Conservation (phyloP, 2,797 vertebrate species). For the Falco naumanni region DNA sequence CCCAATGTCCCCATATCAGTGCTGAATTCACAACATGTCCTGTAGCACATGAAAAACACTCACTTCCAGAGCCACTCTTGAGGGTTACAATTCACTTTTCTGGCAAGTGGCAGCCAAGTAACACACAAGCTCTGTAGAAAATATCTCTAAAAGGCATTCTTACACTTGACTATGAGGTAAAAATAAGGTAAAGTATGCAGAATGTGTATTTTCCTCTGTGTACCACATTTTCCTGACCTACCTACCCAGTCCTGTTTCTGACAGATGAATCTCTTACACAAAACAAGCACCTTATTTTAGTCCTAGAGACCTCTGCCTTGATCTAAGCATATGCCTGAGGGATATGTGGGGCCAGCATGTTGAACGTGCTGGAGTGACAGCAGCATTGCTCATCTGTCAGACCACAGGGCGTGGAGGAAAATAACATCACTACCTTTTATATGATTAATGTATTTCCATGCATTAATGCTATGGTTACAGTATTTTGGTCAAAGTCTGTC, state of each 20-base stretch:
- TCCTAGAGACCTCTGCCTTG: not conserved
- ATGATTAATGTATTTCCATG: not conserved
- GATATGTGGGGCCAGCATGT: not conserved
- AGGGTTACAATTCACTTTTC: not conserved
- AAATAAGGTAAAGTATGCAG: not conserved
- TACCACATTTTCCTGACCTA: not conserved
- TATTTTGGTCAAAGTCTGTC: not conserved
- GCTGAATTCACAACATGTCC: not conserved
- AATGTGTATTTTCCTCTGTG: not conserved
- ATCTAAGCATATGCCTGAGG: not conserved
- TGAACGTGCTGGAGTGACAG: not conserved
- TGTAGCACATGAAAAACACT: not conserved
- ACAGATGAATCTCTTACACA: not conserved
- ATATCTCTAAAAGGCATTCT: rapidly evolving
- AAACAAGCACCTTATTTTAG: not conserved
- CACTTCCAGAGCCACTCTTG: not conserved
- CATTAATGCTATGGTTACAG: not conserved
- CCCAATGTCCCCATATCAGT: rapidly evolving
- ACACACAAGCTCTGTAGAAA: not conserved
- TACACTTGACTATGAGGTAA: not conserved
- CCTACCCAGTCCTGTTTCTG: not conserved
- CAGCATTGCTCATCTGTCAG: not conserved
- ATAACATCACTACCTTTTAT: not conserved
- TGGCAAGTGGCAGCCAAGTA: not conserved
- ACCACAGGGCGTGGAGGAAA: not conserved